Percentiles rank a stretch among this genome's conserved stretches.
Evolutionary conservation across 2,113 vertebrate genomes (phyloP).

Genomic region (Thermophis baileyi): DNA sequence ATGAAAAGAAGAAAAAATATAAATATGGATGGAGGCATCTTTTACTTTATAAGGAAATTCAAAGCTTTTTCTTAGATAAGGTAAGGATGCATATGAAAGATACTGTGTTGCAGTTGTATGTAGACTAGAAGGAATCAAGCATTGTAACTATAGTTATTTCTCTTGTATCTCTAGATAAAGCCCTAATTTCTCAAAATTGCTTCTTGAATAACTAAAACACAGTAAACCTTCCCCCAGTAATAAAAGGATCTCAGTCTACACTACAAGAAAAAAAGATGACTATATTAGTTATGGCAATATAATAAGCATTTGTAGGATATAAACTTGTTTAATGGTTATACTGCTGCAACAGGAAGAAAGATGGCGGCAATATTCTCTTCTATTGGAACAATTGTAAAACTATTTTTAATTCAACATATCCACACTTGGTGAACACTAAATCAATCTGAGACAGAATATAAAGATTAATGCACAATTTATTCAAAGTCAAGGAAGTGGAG

Average conservation of each 20-base stretch:
- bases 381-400: background rate
- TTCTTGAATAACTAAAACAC: background rate
- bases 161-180: background rate
- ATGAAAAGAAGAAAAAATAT: background rate
- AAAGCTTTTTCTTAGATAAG: background rate
- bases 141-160: background rate
- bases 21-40: background rate
- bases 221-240: background rate
- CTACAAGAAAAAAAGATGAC: background rate
- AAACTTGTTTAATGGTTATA: fast-evolving
- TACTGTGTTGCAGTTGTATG: background rate
- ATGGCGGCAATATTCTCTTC: background rate
- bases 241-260: fast-evolving
- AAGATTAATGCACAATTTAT: constrained; percentile 12
- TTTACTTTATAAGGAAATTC: background rate
- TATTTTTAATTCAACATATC: background rate
- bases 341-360: constrained; percentile 12
- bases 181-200: background rate
- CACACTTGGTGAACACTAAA: constrained; percentile 11
- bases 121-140: background rate
- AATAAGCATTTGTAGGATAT: background rate
- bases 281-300: background rate
- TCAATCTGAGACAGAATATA: background rate
- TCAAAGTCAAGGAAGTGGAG: constrained; percentile 2
- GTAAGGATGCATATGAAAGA: background rate